These are phyloP conservation scores for Drosophila serrata DNA, from an alignment of 1,140 invertebrate genomes.

Conservation along the genomic window DNA sequence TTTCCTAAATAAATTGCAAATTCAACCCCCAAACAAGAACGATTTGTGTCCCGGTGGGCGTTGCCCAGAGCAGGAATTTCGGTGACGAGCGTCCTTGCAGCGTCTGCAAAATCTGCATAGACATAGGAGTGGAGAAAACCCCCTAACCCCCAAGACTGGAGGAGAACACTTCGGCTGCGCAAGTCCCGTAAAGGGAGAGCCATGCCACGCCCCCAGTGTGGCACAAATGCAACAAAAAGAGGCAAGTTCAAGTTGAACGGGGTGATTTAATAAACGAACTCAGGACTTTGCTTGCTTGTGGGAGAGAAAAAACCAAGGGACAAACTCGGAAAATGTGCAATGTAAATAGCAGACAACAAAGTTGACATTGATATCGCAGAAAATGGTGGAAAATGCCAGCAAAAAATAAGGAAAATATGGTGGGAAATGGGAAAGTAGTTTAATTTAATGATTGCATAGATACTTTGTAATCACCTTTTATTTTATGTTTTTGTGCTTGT, in stretches of 20 bases:
- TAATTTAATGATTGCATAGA: constrained; percentile 27
- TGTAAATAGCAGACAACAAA: constrained; percentile 60
- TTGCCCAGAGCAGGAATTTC: constrained; percentile 49
- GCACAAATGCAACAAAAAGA: constrained; percentile 41
- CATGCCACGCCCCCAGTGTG: constrained; percentile 55
- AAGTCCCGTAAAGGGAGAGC: constrained; percentile 53
- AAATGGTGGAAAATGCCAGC: neutral
- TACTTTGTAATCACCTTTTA: constrained; percentile 30
- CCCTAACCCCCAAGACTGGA: constrained; percentile 42
- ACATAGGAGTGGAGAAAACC: constrained; percentile 14
- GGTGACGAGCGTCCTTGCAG: constrained; percentile 62
- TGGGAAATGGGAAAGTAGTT: constrained; percentile 16
- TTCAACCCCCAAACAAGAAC: constrained; percentile 41
- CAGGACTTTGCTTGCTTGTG: constrained; percentile 19
- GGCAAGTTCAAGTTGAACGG: constrained; percentile 48
- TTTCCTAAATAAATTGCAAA: constrained; percentile 58
- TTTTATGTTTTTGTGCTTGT: constrained; percentile 3
- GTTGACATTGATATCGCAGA: constrained; percentile 69
- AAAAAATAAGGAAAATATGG: neutral
- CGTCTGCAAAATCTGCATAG: constrained; percentile 80
- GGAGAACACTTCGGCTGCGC: constrained; percentile 69
- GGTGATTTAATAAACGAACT: constrained; percentile 72
- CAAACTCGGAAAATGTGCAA: constrained; percentile 30
- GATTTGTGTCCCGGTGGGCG: constrained; percentile 64
- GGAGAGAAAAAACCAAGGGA: constrained; percentile 13